Evolutionary conservation across 1,140 invertebrate species (phyloP).

Genomic region (Diprion similis): DNA sequence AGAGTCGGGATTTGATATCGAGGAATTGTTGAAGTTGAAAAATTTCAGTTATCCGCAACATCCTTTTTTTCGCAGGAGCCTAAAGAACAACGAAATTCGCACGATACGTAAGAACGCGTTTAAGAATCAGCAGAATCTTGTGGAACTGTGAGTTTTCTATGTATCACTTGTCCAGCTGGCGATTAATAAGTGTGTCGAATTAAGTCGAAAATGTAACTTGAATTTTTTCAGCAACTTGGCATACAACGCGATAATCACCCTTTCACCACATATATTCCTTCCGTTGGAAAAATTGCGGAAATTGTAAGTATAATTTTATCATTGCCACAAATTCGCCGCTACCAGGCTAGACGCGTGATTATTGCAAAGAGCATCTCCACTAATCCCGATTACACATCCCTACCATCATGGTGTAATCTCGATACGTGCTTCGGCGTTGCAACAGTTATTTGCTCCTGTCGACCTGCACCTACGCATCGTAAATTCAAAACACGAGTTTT

Average conservation of each 20-base stretch:
- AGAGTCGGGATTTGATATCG: constrained; percentile 31
- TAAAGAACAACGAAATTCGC: constrained; percentile 58
- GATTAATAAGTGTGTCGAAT: constrained; percentile 34
- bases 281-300: constrained; percentile 42
- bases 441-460: background rate
- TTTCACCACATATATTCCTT: constrained; percentile 43
- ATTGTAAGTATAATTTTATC: constrained; percentile 56
- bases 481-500: background rate
- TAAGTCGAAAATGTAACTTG: constrained; percentile 11
- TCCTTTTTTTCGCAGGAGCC: constrained; percentile 49
- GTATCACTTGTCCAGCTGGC: constrained; percentile 36
- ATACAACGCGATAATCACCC: constrained; percentile 40
- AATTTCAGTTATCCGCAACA: background rate
- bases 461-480: background rate
- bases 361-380: no score
- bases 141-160: constrained; percentile 63
- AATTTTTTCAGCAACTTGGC: constrained; percentile 54
- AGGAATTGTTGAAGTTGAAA: constrained; percentile 38
- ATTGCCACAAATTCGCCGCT: no score
- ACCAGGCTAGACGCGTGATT: no score
- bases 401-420: background rate
- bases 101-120: constrained; percentile 58
- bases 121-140: constrained; percentile 53
- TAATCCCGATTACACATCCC: background rate
- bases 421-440: background rate